Base-by-base conservation (phyloP, 1,140 invertebrate species). In the Drosophila ambigua region DNA sequence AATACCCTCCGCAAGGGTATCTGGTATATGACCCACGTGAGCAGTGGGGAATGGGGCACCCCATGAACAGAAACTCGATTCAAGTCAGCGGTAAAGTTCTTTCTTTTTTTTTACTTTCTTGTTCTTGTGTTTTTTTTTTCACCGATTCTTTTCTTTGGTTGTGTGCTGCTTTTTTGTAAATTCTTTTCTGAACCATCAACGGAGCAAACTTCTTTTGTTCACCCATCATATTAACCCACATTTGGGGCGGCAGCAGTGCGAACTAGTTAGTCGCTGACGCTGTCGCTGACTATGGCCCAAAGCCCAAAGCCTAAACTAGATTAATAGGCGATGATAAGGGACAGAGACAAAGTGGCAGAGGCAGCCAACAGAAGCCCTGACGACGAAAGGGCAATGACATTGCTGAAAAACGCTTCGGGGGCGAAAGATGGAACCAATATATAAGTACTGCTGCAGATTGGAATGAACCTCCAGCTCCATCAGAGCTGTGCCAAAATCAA, bases 321-420 rank as follows among this genome's bases (percentile, higher is more conserved):
- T 87, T 87, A 87, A 82, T 88, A 82, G 66, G 43, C 72, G 52
- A 57, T 62, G 78, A 87, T 87, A 87, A 87, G 79, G 75, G 65
- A 58, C 66, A 39, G 41, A 48, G 51, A 9, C 23, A 69, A 48
- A 64, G 35, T 43, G 46, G 60, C 50, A 41, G 31, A 58, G 35
- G 31, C 52, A 35, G 39, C 7, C 11, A 46, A 1, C 8, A 9
- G 31, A 0, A 31, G 31, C 31, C 3, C 2, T 0, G 23, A 4
- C 31, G 31, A 9, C 2, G 31, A 31, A 71, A 69, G 67, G 65
- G 67, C 67, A 71, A 71, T 71, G 67, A 71, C 67, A 50, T 69
- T 26, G 65, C 64, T 65, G 31, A 66, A 66, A 24, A 65, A 28
- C 44, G 16, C 44, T 41, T 28, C 45, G 58, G 13, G 35, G 35